Conservation (phyloP, 2,113 vertebrate species). For the Xiphophorus hellerii region DNA sequence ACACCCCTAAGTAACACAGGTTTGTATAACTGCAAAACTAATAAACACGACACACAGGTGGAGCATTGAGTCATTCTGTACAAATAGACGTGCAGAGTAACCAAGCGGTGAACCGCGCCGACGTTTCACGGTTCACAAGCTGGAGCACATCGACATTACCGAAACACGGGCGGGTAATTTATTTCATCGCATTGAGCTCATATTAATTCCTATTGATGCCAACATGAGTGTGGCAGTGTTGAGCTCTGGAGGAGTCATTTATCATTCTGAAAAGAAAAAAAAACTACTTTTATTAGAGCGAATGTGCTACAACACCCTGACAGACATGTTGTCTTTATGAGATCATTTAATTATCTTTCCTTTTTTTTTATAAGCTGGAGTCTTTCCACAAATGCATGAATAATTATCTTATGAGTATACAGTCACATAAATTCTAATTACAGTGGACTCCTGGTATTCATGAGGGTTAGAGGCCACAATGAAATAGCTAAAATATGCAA, state of each 20-base stretch:
- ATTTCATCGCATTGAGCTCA: background rate
- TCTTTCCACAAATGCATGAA: too few relatives aligned
- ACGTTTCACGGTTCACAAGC: slow-evolving; percentile 3
- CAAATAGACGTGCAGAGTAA: background rate
- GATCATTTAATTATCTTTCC: too few relatives aligned
- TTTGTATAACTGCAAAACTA: slow-evolving; percentile 3
- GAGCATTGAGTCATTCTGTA: slow-evolving; percentile 3
- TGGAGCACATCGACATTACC: background rate
- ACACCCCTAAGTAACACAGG: slow-evolving; percentile 3
- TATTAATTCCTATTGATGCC: background rate
- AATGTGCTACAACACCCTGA: background rate
- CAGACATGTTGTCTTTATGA: too few relatives aligned
- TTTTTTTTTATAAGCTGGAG: too few relatives aligned
- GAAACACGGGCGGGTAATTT: background rate
- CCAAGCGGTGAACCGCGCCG: background rate
- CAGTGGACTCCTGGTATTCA: too few relatives aligned
- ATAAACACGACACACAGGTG: slow-evolving; percentile 5
- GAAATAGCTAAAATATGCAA: too few relatives aligned
- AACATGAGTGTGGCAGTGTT: background rate
- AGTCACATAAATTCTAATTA: too few relatives aligned
- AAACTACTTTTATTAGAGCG: too few relatives aligned
- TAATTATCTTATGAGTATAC: too few relatives aligned
- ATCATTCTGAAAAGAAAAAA: background rate
- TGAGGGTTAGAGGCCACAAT: too few relatives aligned
- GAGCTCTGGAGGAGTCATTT: background rate